These are phyloP conservation scores for Cercopithecus mona DNA, from an alignment of 2,113 vertebrate species.

Conservation along the genomic window DNA sequence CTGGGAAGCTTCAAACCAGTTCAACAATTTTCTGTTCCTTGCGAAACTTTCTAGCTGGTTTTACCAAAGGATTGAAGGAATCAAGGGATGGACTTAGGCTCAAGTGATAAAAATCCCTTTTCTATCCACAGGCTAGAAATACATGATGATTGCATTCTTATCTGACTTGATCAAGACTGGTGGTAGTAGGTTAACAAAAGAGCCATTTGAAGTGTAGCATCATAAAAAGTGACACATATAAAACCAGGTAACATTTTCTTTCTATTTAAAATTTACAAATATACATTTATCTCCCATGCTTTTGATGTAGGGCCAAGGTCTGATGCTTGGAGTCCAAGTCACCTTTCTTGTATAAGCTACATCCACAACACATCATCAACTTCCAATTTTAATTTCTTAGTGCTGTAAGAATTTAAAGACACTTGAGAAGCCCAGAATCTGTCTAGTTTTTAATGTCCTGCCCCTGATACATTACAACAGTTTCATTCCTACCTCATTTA, in stretches of 20 bases:
- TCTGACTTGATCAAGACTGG: not conserved
- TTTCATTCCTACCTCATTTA: not conserved
- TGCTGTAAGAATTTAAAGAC: not conserved
- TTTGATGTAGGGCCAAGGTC: not conserved
- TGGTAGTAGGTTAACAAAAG: slow-evolving; percentile 24
- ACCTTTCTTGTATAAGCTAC: not conserved
- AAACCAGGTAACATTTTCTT: not conserved
- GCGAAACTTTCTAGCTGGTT: slow-evolving; percentile 9
- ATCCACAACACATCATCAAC: not conserved
- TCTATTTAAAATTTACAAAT: slow-evolving; percentile 38
- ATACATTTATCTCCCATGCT: not conserved
- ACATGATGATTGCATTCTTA: not conserved
- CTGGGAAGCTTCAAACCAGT: slow-evolving; percentile 41
- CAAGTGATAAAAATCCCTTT: not conserved
- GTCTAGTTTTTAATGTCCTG: not conserved
- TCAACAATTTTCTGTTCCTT: slow-evolving; percentile 59
- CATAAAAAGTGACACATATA: slow-evolving; percentile 19
- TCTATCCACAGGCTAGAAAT: slow-evolving; percentile 19
- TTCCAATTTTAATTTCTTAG: slow-evolving; percentile 2
- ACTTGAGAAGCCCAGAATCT: not conserved
- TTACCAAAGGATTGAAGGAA: slow-evolving; percentile 44
- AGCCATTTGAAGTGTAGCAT: not conserved
- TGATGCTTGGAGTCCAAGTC: not conserved
- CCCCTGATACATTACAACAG: not conserved
- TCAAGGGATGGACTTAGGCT: not conserved